Conservation (phyloP, 2,797 vertebrate genomes). For the Hyperoplus lanceolatus region DNA sequence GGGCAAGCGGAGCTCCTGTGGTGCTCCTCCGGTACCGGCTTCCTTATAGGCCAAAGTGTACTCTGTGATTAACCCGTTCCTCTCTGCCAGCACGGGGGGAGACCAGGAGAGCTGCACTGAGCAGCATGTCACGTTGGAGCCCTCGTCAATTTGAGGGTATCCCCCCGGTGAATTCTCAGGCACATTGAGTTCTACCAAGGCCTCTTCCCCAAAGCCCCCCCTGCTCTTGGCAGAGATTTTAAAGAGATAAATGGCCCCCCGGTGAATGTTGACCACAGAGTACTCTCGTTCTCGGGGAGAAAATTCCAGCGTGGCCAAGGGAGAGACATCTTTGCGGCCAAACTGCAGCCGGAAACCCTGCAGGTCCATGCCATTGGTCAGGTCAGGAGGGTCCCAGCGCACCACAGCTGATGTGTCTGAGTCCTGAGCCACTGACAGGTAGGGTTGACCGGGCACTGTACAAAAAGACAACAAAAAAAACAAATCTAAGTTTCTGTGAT, state of each 20-base stretch:
- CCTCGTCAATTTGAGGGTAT: constrained; percentile 92
- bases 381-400: constrained; percentile 90
- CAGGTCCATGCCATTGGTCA: constrained; percentile 87
- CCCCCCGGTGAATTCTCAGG: constrained; percentile 93
- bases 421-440: constrained; percentile 91
- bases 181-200: constrained; percentile 86
- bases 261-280: constrained; percentile 88
- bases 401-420: constrained; percentile 90
- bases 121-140: constrained; percentile 90
- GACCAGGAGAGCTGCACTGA: constrained; percentile 95
- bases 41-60: constrained; percentile 97
- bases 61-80: constrained; percentile 93
- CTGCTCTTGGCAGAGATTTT: constrained; percentile 93
- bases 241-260: constrained; percentile 95
- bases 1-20: constrained; percentile 90
- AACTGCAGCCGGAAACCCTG: constrained; percentile 96
- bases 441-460: constrained; percentile 93
- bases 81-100: constrained; percentile 94
- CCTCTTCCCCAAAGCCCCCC: constrained; percentile 94
- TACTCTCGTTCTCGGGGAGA: constrained; percentile 88
- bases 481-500: not conserved
- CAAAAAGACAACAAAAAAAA: constrained; percentile 41
- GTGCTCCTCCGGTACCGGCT: constrained; percentile 81
- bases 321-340: constrained; percentile 90
- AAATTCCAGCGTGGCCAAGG: constrained; percentile 94